Conservation (phyloP, 1,140 invertebrate genomes). For the Branchinecta lindahli region DNA sequence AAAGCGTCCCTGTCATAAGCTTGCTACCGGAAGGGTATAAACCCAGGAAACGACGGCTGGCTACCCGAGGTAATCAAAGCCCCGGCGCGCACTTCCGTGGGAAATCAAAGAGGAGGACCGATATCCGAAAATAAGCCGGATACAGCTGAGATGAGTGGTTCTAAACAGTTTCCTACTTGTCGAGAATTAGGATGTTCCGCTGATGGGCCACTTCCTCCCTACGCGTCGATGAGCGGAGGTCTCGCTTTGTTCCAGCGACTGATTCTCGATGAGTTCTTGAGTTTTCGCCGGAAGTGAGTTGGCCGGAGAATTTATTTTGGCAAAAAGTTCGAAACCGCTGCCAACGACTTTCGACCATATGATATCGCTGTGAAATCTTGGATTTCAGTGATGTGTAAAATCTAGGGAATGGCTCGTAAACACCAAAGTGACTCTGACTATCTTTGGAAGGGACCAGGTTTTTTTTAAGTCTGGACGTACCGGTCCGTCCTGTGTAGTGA, state of each 20-base stretch:
- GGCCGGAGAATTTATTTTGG: neutral
- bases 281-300: constrained; percentile 1
- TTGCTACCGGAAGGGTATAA: neutral
- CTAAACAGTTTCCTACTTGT: neutral
- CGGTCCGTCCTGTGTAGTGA: too few relatives aligned
- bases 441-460: too few relatives aligned
- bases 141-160: neutral
- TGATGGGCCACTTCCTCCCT: neutral
- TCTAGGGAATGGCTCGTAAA: too few relatives aligned
- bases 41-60: neutral
- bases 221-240: too few relatives aligned
- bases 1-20: too few relatives aligned
- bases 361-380: too few relatives aligned
- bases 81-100: neutral
- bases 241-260: too few relatives aligned
- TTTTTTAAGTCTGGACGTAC: too few relatives aligned
- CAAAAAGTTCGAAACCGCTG: neutral
- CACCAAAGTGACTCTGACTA: too few relatives aligned
- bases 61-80: neutral
- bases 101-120: neutral
- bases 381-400: too few relatives aligned
- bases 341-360: neutral
- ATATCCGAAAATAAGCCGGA: constrained; percentile 10
- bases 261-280: too few relatives aligned
- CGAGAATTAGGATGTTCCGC: neutral